Evolutionary conservation across 2,113 vertebrate species (phyloP).

Genomic region (Thalassoma bifasciatum): DNA sequence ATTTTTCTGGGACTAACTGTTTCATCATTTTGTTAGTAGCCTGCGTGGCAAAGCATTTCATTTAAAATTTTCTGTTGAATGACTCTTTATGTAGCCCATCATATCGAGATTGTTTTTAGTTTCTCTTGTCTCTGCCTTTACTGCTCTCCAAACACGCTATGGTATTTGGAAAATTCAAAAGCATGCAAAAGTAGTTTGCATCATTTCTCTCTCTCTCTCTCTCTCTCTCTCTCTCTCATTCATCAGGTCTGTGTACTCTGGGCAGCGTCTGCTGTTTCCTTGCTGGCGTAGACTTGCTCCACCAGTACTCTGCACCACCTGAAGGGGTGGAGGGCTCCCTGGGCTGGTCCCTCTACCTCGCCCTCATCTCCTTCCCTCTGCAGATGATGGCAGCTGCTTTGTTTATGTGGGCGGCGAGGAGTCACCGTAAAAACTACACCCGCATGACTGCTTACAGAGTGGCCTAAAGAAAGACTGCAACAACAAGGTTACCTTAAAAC

Average conservation of each 20-base stretch:
- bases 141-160: too few relatives aligned
- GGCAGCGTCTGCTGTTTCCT: slow-evolving; percentile 92
- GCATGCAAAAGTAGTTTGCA: neutral
- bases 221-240: neutral
- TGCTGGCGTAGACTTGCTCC: slow-evolving; percentile 89
- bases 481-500: slow-evolving; percentile 1
- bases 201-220: neutral
- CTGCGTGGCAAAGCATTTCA: too few relatives aligned
- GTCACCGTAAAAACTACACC: slow-evolving; percentile 92
- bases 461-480: slow-evolving; percentile 70
- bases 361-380: slow-evolving; percentile 92
- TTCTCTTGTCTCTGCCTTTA: neutral
- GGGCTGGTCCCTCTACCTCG: slow-evolving; percentile 98
- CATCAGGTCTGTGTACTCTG: slow-evolving; percentile 90
- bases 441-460: slow-evolving; percentile 92
- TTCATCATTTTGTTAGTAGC: too few relatives aligned
- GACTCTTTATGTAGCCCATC: too few relatives aligned
- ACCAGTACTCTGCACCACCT: slow-evolving; percentile 74
- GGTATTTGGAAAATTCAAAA: neutral
- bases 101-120: neutral
- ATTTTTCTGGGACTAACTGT: too few relatives aligned
- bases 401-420: slow-evolving; percentile 94
- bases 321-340: slow-evolving; percentile 84
- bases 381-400: slow-evolving; percentile 97
- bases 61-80: too few relatives aligned